Base-by-base conservation (phyloP, 2,888 invertebrate species). In the Xestia rhomboidea region DNA sequence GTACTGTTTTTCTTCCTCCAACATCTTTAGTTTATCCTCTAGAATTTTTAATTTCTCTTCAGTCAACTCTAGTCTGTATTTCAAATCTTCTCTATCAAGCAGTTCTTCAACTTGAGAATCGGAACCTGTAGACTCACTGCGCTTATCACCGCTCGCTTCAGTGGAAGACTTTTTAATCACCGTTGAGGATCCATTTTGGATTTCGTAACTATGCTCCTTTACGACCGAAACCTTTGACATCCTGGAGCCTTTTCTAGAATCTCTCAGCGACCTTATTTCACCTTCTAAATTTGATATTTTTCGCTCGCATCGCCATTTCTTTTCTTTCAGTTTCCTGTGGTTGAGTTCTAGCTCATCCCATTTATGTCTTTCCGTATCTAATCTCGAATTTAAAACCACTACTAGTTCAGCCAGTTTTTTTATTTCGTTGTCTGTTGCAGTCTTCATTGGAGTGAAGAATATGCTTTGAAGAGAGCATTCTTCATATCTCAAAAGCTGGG, bases 31-130 rank as follows among this genome's bases (percentile, higher is more conserved):
- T 90, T 97, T 97, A 63, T 97, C 97, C 90, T 97, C 97, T 90
- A 98, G 93, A 30, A 97, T 97, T 90, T 97, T 97, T 63, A 97
- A 95, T 87, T 97, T 97, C 92, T 98, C 98, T 88, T 98, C 97
- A 0, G 98, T 96, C 74, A 98, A 92, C 90, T 97, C 97, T 73
- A 98, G 91, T 89, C 94, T 96, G 84, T 91, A 96, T 90, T 93
- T 95, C 18, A 96, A 88, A 74, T 95, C 96, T 46, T 96, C 96
- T 89, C 93, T 95, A 68, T 96, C 96, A 11, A 95, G 84, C 63
- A 95, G 84, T 64, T 95, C 95, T 41, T 94, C 94, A 2, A 85
- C 85, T 62, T 91, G 92, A 18, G 93, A 90, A 41, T 95, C 94
- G 18, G 93, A 90, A 11, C 67, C 63, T 13, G 83, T 72, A 27